These are phyloP conservation scores for Cactoblastis cactorum DNA, from an alignment of 2,888 invertebrate species.

Conservation along the genomic window DNA sequence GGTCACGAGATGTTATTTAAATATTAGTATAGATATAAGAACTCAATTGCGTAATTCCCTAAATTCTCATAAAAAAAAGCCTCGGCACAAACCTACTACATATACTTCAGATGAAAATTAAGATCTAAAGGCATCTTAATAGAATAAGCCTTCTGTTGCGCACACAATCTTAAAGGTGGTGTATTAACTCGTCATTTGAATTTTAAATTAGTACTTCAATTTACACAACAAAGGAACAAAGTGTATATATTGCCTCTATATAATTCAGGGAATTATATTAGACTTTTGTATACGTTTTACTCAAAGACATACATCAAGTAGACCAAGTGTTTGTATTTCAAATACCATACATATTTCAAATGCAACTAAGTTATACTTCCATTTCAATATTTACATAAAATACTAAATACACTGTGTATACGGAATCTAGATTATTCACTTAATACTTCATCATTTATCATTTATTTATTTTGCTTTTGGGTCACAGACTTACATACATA, in stretches of 20 bases:
- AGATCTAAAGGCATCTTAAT: not conserved
- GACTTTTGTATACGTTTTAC: slow-evolving; percentile 3
- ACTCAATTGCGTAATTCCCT: not conserved
- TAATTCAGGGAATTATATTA: slow-evolving; percentile 10
- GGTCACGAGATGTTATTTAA: no score
- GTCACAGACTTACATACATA: no score
- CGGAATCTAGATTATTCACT: no score
- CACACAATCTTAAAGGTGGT: slow-evolving; percentile 4
- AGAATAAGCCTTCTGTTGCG: not conserved
- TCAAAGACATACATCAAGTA: no score
- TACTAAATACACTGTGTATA: no score
- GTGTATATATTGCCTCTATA: slow-evolving; percentile 9
- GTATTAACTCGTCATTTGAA: slow-evolving; percentile 26
- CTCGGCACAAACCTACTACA: not conserved
- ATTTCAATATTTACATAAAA: no score
- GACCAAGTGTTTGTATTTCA: no score
- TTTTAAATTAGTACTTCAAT: slow-evolving; percentile 23
- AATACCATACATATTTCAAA: no score
- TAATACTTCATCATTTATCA: no score
- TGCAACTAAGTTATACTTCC: no score
- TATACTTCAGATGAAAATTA: not conserved
- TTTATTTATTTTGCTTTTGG: no score
- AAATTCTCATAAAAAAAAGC: not conserved
- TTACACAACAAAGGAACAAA: slow-evolving; percentile 10
- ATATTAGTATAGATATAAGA: no score